Conservation (phyloP, 2,113 vertebrate species). For the Podilymbus podiceps region DNA sequence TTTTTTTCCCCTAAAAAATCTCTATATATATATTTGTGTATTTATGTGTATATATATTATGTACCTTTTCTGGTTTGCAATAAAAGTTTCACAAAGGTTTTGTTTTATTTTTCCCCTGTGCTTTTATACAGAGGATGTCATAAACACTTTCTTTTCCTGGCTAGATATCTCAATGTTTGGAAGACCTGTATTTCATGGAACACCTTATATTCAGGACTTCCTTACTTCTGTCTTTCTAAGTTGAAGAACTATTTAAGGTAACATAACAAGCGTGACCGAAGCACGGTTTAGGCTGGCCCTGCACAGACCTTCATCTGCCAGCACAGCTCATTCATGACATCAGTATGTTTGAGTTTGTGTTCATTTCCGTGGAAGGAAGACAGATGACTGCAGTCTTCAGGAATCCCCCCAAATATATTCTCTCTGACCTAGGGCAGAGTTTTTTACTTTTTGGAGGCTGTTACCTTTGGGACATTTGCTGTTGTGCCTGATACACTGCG, state of each 20-base stretch:
- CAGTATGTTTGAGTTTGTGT: neutral
- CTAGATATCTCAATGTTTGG: neutral
- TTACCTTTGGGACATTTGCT: neutral
- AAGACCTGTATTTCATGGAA: neutral
- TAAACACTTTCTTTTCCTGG: neutral
- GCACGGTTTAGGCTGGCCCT: neutral
- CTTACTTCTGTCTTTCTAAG: neutral
- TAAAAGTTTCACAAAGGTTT: neutral
- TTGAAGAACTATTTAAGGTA: neutral
- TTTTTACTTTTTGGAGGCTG: neutral
- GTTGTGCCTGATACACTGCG: neutral
- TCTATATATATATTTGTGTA: neutral
- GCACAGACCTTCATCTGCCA: neutral
- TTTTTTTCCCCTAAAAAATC: neutral
- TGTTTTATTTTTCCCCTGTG: neutral
- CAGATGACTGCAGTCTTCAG: neutral
- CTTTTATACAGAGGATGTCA: neutral
- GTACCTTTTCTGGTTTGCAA: neutral
- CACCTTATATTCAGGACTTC: neutral
- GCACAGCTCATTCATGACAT: neutral
- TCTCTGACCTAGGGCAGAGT: neutral
- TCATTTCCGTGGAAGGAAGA: neutral
- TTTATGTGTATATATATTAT: neutral
- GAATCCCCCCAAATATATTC: neutral
- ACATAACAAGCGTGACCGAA: neutral